Percentiles rank a stretch among this genome's conserved stretches.
Evolutionary conservation across 2,888 invertebrate genomes (phyloP).

Genomic region (Opisthograptis luteolata): DNA sequence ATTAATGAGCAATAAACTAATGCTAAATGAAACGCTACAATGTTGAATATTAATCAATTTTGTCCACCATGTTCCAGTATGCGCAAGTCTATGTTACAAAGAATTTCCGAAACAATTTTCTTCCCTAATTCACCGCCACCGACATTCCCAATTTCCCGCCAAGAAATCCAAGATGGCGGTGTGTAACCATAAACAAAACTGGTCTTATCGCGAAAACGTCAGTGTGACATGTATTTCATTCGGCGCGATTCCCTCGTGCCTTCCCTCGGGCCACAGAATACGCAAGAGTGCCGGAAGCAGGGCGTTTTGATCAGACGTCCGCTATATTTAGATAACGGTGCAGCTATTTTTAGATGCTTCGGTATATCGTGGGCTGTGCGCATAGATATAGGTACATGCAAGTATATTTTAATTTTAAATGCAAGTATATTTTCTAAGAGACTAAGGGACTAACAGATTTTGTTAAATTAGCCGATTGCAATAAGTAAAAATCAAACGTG

Average conservation of each 20-base stretch:
- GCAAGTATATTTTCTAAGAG: too few species aligned
- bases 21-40: too few species aligned
- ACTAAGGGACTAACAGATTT: too few species aligned
- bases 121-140: background rate
- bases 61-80: too few species aligned
- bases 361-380: background rate
- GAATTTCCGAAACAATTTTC: conserved; percentile 5
- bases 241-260: conserved; percentile 56
- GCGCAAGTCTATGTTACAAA: too few species aligned
- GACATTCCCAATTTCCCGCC: conserved; percentile 31
- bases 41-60: too few species aligned
- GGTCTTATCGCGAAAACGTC: conserved; percentile 71
- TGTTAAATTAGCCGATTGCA: too few species aligned
- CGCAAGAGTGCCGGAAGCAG: conserved; percentile 25
- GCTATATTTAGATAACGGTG: conserved; percentile 45
- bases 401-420: too few species aligned
- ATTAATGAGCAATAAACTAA: too few species aligned
- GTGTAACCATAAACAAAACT: conserved; percentile 64
- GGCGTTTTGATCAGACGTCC: conserved; percentile 52
- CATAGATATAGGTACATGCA: too few species aligned
- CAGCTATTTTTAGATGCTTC: background rate
- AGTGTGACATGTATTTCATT: conserved; percentile 66
- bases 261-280: conserved; percentile 35
- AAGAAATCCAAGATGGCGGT: conserved; percentile 59
- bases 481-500: too few species aligned